phyloP scores from a whole-genome alignment of 2,888 invertebrate species.

The Ephialtes manifestator region DNA sequence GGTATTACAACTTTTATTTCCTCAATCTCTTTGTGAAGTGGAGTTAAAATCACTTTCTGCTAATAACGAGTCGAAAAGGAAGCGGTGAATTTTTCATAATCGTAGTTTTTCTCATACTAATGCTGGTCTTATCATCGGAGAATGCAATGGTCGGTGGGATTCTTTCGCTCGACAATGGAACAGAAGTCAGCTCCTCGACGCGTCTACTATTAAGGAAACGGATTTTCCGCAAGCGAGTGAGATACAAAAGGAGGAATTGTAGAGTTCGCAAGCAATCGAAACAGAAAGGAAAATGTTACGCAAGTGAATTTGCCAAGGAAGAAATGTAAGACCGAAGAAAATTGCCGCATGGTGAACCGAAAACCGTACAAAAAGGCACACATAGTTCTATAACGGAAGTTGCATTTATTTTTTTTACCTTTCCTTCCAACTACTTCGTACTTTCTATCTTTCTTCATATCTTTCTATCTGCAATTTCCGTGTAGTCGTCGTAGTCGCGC shows the following conservation, averaged over 20 bases:
- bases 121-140: conserved; percentile 55
- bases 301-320: conserved; percentile 20
- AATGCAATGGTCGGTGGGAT: conserved; percentile 13
- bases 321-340: conserved; percentile 19
- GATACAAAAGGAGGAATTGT: background rate
- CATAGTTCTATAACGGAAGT: conserved; percentile 43
- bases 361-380: conserved; percentile 40
- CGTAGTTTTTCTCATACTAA: conserved; percentile 52
- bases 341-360: conserved; percentile 32
- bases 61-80: conserved; percentile 21
- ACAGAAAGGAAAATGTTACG: conserved; percentile 31
- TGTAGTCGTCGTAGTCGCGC: conserved; percentile 25
- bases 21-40: conserved; percentile 22
- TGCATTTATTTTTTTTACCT: conserved; percentile 36
- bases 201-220: conserved; percentile 59
- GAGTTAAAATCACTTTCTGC: conserved; percentile 33
- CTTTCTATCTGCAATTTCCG: conserved; percentile 11
- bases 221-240: conserved; percentile 53
- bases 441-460: conserved; percentile 25
- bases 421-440: conserved; percentile 7
- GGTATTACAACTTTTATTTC: background rate
- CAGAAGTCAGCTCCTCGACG: conserved; percentile 33
- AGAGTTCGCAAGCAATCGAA: conserved; percentile 40
- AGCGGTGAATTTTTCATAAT: conserved; percentile 46
- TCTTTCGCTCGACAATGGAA: conserved; percentile 54